A percentile compares a stretch with the other conserved stretches of the same genome.
phyloP scores from a whole-genome alignment of 35 echinoderm and acorn worm species.

The Strongylocentrotus purpuratus region DNA sequence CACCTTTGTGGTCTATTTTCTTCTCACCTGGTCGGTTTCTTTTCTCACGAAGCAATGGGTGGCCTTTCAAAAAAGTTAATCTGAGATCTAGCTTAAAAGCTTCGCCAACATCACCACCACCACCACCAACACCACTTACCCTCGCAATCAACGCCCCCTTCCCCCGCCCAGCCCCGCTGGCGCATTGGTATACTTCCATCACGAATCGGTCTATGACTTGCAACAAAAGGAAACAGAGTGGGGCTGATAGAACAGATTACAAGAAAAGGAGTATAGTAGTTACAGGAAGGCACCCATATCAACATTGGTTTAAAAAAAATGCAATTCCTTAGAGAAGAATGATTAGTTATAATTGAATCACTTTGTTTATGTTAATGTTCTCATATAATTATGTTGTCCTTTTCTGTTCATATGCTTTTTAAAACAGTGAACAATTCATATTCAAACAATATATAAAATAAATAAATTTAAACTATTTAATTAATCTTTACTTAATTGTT shows the following conservation, averaged over 20 bases:
- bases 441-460: no score
- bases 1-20: neutral
- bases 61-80: slow-evolving; percentile 6
- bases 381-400: no score
- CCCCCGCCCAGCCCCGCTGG: neutral
- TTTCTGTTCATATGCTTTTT: no score
- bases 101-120: neutral
- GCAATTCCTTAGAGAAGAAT: no score
- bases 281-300: no score
- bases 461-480: no score
- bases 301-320: no score
- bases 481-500: no score
- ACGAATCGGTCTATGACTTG: neutral
- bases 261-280: neutral
- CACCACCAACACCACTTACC: neutral
- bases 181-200: neutral
- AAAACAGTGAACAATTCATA: no score
- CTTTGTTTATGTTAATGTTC: no score
- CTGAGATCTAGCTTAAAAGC: neutral
- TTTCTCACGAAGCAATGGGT: slow-evolving; percentile 30
- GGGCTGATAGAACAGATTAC: neutral
- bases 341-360: no score
- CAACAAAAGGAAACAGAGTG: neutral
- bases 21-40: neutral
- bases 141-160: neutral